Evolutionary conservation across 2,113 vertebrate genomes (phyloP), one percentile per base, ranked within the genome.

Genomic region (Microcebus murinus): DNA sequence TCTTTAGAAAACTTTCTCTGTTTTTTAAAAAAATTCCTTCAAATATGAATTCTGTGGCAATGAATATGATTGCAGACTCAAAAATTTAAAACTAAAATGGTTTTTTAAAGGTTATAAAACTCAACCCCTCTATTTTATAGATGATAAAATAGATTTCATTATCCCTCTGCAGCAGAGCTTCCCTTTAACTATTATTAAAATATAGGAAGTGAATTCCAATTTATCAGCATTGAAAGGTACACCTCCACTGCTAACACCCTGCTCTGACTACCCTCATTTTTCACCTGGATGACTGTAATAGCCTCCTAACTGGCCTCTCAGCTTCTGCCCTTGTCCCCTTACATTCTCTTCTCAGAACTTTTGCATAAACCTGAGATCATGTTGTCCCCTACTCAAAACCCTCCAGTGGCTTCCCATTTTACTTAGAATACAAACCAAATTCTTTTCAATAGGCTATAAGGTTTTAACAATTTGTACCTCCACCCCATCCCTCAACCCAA

Each of bases 41-140:
- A 86, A 63, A 71, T 79, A 68, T 70, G 55, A 95, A 93, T 91
- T 93, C n/a, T 65, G 36, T 74, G n/a, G 42, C 42, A 45, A 45
- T 61, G 23, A 21, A n/a, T 45, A 31, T 42, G 82, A 87, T 74
- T 50, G 27, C 79, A 86, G 61, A 68, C 25, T 96, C 79, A 34
- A 52, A 73, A 95, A 73, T 91, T 71, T 77, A 91, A 95, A 97
- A 59, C 77, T 91, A 36, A 90, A 96, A 93, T 76, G 89, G 31
- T 94, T 97, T 96, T 97, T 96, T 82, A 91, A 97, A 97, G 92
- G 83, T 97, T 76, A 80, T 96, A 95, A 96, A 95, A 92, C 71
- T 68, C 83, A 97, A 83, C 13, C 68, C 73, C 82, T 95, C 93
- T 95, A 87, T 96, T 97, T 96, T 96, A 91, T 93, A 96, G 89